Evolutionary conservation across 1,140 invertebrate species (phyloP), one percentile per base, ranked within the genome.

Genomic region (Uloborus diversus): DNA sequence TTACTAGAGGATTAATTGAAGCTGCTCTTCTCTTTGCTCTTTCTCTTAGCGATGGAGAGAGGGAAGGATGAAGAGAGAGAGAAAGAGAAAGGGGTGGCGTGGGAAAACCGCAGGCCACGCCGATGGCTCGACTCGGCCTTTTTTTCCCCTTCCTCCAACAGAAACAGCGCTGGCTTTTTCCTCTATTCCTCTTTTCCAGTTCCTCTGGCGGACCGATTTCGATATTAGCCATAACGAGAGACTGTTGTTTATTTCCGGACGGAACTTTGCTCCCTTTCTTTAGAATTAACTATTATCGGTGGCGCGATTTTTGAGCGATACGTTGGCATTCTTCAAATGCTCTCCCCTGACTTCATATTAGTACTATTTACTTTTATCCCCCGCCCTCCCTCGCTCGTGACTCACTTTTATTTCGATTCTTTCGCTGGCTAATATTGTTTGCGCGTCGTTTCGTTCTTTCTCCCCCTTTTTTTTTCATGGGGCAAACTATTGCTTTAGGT

Each of bases 1-100:
- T 78, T 78, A 78, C 37, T 17, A 32, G 49, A 78, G 73, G 73
- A 78, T 78, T 78, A 78, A 78, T 78, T 78, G 73, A 78, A 78
- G 73, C 73, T 66, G 33, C 57, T 73, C 70, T 73, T 42, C 57
- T 35, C 59, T 75, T 75, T 33, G 49, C 66, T 49, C 51, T 49
- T 51, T 56, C 35, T 25, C 47, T 51, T 35, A n/a, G 23, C 17
- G 7, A 9, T 17, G 37, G 5, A 7, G 17, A 7, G 17, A 20
- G 9, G n/a, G 27, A 42, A 25, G 27, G 59, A 75, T 25, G 33
- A n/a, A 59, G 53, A 71, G 32, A 33, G 28, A 33, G 27, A 75
- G 7, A 51, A 42, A 17, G 56, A n/a, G 7, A 28, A 42, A 42
- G 35, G 57, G 59, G 13, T 7, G 37, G 73, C 73, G 61, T 78